phyloP scores from a whole-genome alignment of 1,140 invertebrate genomes.

The Lasaia peninsularis region DNA sequence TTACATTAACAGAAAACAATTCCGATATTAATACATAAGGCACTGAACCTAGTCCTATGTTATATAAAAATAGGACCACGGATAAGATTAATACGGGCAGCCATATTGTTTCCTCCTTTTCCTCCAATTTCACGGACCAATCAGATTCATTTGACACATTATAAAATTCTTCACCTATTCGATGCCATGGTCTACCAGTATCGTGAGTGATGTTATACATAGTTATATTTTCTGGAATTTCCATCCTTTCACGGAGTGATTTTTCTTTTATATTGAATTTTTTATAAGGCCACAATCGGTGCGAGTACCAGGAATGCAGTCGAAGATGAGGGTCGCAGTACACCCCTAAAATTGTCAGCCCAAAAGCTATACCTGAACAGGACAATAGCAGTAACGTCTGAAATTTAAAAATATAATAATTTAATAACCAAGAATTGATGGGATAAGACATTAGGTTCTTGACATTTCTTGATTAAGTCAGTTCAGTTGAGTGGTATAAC shows the following conservation, averaged over 20 bases:
- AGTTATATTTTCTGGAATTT: slow-evolving; percentile 32
- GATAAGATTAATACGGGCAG: slow-evolving; percentile 53
- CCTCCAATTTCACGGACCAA: slow-evolving; percentile 32
- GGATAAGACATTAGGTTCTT: neutral
- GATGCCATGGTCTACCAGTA: slow-evolving; percentile 33
- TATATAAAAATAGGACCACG: slow-evolving; percentile 57
- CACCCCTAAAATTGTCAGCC: slow-evolving; percentile 51
- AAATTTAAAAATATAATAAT: slow-evolving; percentile 20
- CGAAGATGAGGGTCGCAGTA: slow-evolving; percentile 64
- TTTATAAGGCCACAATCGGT: slow-evolving; percentile 47
- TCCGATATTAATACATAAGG: slow-evolving; percentile 66
- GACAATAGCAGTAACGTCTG: slow-evolving; percentile 63
- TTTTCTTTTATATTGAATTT: slow-evolving; percentile 40
- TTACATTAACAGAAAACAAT: slow-evolving; percentile 63
- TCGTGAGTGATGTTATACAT: slow-evolving; percentile 33
- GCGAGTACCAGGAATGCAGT: slow-evolving; percentile 50
- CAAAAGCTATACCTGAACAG: slow-evolving; percentile 60
- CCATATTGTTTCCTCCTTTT: slow-evolving; percentile 39
- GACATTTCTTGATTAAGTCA: too few species aligned
- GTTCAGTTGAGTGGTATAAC: too few species aligned
- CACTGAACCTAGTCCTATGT: slow-evolving; percentile 66
- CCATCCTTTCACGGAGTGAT: slow-evolving; percentile 34
- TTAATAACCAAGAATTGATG: too few species aligned
- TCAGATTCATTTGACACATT: slow-evolving; percentile 25
- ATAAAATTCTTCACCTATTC: slow-evolving; percentile 28